Evolutionary conservation across 2,888 invertebrate genomes (phyloP).

Genomic region (Spodoptera picta): DNA sequence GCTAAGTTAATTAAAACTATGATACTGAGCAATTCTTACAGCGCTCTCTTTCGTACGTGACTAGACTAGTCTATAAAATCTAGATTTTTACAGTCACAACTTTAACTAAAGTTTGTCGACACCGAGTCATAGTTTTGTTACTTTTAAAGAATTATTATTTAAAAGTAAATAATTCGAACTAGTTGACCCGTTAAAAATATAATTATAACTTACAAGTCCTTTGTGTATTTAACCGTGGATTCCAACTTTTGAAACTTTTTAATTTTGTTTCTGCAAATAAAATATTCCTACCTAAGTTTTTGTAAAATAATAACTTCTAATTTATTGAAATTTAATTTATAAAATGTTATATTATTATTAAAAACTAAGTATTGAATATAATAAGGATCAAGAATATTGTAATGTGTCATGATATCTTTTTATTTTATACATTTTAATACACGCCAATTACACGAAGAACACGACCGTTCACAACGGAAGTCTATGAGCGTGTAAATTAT

Average conservation of each 20-base stretch:
- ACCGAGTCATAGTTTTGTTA: slow-evolving; percentile 16
- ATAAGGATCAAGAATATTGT: background rate
- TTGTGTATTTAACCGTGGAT: background rate
- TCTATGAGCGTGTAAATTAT: slow-evolving; percentile 38
- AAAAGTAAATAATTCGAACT: too few species aligned
- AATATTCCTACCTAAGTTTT: too few species aligned
- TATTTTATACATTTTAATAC: slow-evolving; percentile 12
- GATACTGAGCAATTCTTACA: slow-evolving; percentile 36
- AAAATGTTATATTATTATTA: too few species aligned
- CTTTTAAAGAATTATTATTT: slow-evolving; percentile 3
- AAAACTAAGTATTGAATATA: too few species aligned
- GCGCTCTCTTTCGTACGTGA: slow-evolving; percentile 38
- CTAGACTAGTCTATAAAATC: slow-evolving; percentile 33
- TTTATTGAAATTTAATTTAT: too few species aligned
- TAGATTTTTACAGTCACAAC: slow-evolving; percentile 27
- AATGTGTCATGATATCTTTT: background rate
- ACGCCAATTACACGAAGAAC: slow-evolving; percentile 22
- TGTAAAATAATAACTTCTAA: too few species aligned
- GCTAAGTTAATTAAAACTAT: slow-evolving; percentile 40
- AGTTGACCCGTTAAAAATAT: slow-evolving; percentile 13
- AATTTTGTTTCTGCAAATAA: too few species aligned
- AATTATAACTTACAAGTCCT: slow-evolving; percentile 8
- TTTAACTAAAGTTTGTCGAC: slow-evolving; percentile 2
- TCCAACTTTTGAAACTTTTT: too few species aligned
- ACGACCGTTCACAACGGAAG: slow-evolving; percentile 10